These are phyloP conservation scores for Bucorvus abyssinicus DNA, from an alignment of 2,797 vertebrate genomes.

Conservation along the genomic window DNA sequence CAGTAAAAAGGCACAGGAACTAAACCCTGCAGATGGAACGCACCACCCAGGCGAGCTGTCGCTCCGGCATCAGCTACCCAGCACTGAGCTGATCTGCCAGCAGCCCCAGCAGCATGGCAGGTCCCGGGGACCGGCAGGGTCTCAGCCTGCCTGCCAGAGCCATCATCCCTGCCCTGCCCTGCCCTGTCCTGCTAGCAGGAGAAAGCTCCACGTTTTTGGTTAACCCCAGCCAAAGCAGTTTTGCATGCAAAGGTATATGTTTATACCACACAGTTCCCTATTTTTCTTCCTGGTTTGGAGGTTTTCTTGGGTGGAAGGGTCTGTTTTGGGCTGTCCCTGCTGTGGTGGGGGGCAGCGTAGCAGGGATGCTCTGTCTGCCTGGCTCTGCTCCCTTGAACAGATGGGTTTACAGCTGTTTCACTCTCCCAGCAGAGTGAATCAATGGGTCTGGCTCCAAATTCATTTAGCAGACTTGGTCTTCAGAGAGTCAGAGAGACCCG, in stretches of 20 bases:
- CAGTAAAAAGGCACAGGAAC: constrained; percentile 17
- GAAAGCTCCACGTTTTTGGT: not conserved
- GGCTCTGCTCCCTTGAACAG: not conserved
- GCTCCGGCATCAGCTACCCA: not conserved
- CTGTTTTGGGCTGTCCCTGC: not conserved
- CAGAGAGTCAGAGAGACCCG: not conserved
- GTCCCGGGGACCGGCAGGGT: not conserved
- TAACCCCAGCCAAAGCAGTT: not conserved
- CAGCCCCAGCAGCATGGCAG: not conserved
- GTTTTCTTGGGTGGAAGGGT: not conserved
- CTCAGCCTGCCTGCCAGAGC: not conserved
- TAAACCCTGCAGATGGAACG: not conserved
- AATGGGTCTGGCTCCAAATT: not conserved
- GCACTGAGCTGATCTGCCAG: not conserved
- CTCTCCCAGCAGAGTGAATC: not conserved
- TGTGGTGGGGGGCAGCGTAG: not conserved
- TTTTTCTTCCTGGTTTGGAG: not conserved
- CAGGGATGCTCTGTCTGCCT: not conserved
- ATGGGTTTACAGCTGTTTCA: constrained; percentile 12
- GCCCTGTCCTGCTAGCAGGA: not conserved
- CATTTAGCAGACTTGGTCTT: not conserved
- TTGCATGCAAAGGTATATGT: not conserved
- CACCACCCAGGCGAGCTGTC: not conserved
- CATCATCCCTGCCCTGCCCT: not conserved
- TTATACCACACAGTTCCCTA: fast-evolving